phyloP scores from a whole-genome alignment of 2,113 vertebrate species.

The Cheirogaleus medius region DNA sequence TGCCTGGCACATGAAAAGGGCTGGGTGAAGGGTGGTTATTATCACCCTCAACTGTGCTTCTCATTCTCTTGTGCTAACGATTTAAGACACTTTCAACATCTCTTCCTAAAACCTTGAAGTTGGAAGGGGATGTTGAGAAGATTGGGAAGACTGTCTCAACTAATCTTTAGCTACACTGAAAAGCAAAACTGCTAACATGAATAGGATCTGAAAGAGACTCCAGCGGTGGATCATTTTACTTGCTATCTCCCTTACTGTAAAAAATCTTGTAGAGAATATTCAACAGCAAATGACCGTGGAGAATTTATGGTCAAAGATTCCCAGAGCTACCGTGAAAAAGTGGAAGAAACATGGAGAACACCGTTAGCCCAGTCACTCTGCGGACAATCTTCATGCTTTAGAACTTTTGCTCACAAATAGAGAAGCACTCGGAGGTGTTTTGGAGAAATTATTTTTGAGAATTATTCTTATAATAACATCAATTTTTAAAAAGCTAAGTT shows the following conservation, averaged over 20 bases:
- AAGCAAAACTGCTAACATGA: constrained; percentile 10
- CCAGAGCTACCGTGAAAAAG: not conserved
- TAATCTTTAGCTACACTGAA: constrained; percentile 36
- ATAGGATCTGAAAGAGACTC: not conserved
- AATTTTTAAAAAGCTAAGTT: not conserved
- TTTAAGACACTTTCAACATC: not conserved
- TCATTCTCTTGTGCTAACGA: not conserved
- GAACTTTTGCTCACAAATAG: constrained; percentile 45
- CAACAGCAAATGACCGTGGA: not conserved
- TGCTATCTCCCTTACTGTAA: not conserved
- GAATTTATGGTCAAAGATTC: not conserved
- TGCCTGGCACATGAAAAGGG: not conserved
- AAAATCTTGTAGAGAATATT: not conserved
- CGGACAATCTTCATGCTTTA: not conserved
- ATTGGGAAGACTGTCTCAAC: not conserved
- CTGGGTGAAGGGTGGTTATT: not conserved
- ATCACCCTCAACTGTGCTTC: not conserved
- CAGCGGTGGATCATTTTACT: not conserved
- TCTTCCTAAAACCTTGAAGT: not conserved
- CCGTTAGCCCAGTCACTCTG: not conserved
- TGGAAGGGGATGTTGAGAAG: not conserved
- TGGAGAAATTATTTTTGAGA: constrained; percentile 27
- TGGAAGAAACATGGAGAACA: not conserved
- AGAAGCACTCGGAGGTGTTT: constrained; percentile 52
- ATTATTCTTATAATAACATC: not conserved